Conservation (phyloP, 1,140 invertebrate species). For the Amyelois transitella region DNA sequence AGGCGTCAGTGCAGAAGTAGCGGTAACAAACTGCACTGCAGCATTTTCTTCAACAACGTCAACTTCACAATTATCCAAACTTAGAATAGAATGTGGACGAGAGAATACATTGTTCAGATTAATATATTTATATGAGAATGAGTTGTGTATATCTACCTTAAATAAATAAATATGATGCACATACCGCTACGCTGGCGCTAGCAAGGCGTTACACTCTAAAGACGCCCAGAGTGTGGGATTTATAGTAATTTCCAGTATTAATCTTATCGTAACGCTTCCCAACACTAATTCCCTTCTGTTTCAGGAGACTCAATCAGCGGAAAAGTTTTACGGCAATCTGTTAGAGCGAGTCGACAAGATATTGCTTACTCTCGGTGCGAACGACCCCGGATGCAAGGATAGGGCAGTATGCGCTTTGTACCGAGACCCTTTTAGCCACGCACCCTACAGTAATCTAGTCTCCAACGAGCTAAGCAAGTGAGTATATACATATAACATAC, state of each 20-base stretch:
- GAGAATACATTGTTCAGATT: too few relatives aligned
- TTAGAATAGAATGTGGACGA: too few relatives aligned
- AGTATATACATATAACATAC: constrained; percentile 40
- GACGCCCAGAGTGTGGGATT: too few relatives aligned
- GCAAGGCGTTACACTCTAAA: too few relatives aligned
- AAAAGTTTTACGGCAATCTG: constrained; percentile 87
- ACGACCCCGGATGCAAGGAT: constrained; percentile 83
- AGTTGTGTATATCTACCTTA: too few relatives aligned
- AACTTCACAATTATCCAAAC: too few relatives aligned
- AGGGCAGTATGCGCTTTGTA: constrained; percentile 88
- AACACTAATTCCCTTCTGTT: constrained; percentile 7
- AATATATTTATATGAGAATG: too few relatives aligned
- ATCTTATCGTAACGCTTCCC: background rate
- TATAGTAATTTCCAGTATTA: background rate
- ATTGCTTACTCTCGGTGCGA: constrained; percentile 78
- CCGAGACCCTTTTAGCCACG: constrained; percentile 83
- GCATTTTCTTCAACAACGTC: too few relatives aligned
- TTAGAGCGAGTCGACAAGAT: constrained; percentile 84
- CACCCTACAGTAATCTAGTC: constrained; percentile 88
- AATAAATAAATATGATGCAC: too few relatives aligned
- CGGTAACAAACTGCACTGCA: too few relatives aligned
- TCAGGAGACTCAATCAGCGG: constrained; percentile 69
- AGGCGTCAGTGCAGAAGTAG: too few relatives aligned
- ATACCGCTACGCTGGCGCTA: too few relatives aligned
- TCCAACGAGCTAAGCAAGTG: constrained; percentile 90